Evolutionary conservation across 2,888 invertebrate species (phyloP).

Genomic region (Idaea aversata): DNA sequence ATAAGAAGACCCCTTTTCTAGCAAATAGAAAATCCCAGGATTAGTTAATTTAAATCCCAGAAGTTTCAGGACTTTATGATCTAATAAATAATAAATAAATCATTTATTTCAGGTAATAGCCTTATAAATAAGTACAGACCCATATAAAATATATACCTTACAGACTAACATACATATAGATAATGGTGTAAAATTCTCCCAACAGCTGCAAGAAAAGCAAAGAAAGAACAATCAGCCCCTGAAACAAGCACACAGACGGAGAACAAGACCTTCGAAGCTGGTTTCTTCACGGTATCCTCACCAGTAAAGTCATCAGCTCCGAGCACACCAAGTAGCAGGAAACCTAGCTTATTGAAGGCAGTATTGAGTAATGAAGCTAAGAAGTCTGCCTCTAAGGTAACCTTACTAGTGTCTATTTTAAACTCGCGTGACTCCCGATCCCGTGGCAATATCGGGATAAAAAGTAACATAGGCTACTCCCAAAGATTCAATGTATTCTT

Average conservation of each 20-base stretch:
- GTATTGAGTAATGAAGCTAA: slow-evolving; percentile 68
- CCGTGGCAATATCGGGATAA: too few species aligned
- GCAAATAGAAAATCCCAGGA: too few species aligned
- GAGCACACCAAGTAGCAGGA: slow-evolving; percentile 24
- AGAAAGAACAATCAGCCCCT: slow-evolving; percentile 39
- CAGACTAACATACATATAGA: too few species aligned
- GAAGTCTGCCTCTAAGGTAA: slow-evolving; percentile 60
- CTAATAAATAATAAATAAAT: too few species aligned
- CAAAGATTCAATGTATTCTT: too few species aligned
- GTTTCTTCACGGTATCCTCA: slow-evolving; percentile 67
- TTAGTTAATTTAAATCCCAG: too few species aligned
- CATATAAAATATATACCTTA: too few species aligned
- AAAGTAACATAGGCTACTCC: too few species aligned
- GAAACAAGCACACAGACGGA: slow-evolving; percentile 9
- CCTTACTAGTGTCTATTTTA: not conserved
- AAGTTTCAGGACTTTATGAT: not conserved
- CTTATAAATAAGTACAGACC: too few species aligned
- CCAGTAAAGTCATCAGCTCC: slow-evolving; percentile 50
- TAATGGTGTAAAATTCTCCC: not conserved
- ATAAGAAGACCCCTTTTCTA: too few species aligned
- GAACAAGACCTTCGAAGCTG: slow-evolving; percentile 67
- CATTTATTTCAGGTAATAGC: too few species aligned
- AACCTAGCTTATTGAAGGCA: slow-evolving; percentile 45
- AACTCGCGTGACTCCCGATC: too few species aligned
- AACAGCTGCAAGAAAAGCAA: slow-evolving; percentile 63